Evolutionary conservation across 2,797 vertebrate genomes (phyloP), one percentile per base, ranked within the genome.

Genomic region (Sarcophilus harrisii): DNA sequence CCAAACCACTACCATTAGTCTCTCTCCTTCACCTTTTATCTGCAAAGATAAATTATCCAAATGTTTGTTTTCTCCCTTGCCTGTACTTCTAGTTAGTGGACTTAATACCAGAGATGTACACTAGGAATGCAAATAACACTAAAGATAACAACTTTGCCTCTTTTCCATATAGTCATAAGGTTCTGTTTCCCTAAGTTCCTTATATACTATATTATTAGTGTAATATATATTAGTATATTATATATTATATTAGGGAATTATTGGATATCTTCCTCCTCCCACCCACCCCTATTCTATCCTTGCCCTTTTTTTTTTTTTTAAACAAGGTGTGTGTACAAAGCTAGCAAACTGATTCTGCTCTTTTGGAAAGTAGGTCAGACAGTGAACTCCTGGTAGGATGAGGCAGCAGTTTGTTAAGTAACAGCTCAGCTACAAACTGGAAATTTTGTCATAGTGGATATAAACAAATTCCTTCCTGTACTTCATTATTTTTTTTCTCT

Each of bases 391-490:
- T n/a, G 89, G 95, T 99, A 99, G 98, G 98, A 99, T 99, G 99
- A 99, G 98, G 98, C 99, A 99, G 99, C 99, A 99, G 97, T 99
- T 99, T 99, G 97, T 96, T 96, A 96, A 95, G 94, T 98, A 97
- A 97, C 97, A 98, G 97, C 98, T 96, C 94, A 97, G 91, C 98
- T 97, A 98, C 96, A 96, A 97, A 96, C 95, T 99, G 98, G 98
- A 99, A 99, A 98, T 98, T 49, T 98, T 96, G 98, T 98, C 98
- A 98, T 99, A 97, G 98, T 98, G 98, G 98, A 98, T 98, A 99
- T 99, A 99, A 99, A 99, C 98, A 99, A 97, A 97, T 97, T 98
- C 98, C 98, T 98, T 99, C 99, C 99, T 99, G 98, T 99, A 98
- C 98, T 99, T 96, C 92, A 96, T 95, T 96, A 90, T 90, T 96